A percentile compares a stretch with the other conserved stretches of the same genome.
Evolutionary conservation across 2,113 vertebrate genomes (phyloP).

Genomic region (Clarias gariepinus): DNA sequence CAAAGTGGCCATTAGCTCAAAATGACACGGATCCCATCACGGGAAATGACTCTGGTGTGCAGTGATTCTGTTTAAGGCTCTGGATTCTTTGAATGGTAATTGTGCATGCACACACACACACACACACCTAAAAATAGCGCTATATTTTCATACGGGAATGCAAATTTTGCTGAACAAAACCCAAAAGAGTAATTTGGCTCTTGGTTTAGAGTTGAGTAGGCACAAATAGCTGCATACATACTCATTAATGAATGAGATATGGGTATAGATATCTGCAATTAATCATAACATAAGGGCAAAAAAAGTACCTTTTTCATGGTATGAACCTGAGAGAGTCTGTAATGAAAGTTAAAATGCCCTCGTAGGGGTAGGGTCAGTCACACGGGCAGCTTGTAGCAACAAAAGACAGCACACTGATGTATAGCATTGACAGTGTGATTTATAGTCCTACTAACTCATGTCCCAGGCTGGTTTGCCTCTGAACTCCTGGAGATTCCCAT

Average conservation of each 20-base stretch:
- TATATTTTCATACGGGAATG: neutral
- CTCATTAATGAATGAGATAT: neutral
- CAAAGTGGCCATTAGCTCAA: constrained; percentile 25
- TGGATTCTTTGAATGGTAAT: neutral
- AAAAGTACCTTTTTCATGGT: neutral
- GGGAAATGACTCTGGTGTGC: neutral
- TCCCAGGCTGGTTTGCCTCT: neutral
- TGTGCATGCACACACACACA: neutral
- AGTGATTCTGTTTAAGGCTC: neutral
- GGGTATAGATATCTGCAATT: neutral
- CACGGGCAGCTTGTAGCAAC: neutral
- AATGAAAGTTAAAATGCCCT: constrained; percentile 5
- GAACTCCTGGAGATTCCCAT: neutral
- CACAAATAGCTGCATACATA: neutral
- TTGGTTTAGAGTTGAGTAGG: neutral
- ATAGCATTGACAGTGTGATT: constrained; percentile 13
- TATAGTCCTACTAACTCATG: neutral
- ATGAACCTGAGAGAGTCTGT: neutral
- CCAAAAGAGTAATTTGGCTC: neutral
- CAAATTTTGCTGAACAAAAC: neutral
- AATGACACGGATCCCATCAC: constrained; percentile 12
- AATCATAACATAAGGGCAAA: neutral
- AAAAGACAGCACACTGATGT: constrained; percentile 12
- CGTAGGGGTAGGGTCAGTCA: neutral
- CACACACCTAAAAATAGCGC: constrained; percentile 1